Conservation (phyloP, 2,113 vertebrate species). For the Brachypteracias leptosomus region DNA sequence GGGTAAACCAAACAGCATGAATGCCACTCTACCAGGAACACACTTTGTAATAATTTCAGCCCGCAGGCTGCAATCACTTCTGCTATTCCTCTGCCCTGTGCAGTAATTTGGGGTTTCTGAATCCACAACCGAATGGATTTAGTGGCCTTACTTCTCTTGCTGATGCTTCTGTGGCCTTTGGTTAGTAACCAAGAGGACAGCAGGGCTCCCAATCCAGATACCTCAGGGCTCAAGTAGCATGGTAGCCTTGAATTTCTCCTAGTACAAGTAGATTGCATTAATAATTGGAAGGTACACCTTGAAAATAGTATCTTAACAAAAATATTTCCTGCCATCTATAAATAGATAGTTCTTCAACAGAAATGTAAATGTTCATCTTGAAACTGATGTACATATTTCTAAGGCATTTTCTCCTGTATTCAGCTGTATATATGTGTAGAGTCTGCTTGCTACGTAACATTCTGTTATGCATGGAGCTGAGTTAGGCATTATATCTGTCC, state of each 20-base stretch:
- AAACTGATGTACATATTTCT: conserved; percentile 76
- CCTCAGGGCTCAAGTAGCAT: conserved; percentile 11
- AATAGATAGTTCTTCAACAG: conserved; percentile 47
- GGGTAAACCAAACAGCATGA: background rate
- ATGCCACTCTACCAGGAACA: background rate
- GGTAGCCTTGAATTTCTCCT: conserved; percentile 37
- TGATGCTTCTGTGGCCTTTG: conserved; percentile 16
- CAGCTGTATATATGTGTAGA: conserved; percentile 65
- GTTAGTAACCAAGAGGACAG: background rate
- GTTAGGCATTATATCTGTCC: conserved; percentile 66
- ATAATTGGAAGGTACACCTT: background rate
- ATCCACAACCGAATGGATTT: background rate
- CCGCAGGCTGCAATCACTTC: background rate
- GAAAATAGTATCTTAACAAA: background rate
- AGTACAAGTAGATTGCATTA: conserved; percentile 38
- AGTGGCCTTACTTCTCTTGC: conserved; percentile 21
- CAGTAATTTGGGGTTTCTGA: background rate
- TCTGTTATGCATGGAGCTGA: conserved; percentile 76
- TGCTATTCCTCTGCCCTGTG: background rate
- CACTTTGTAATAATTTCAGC: background rate
- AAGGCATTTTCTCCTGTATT: conserved; percentile 63
- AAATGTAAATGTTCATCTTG: conserved; percentile 73
- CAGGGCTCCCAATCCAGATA: background rate
- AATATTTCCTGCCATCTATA: conserved; percentile 58
- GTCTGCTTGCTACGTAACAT: conserved; percentile 71